phyloP scores from a whole-genome alignment of 2,113 vertebrate genomes.

The Regulus satrapa region DNA sequence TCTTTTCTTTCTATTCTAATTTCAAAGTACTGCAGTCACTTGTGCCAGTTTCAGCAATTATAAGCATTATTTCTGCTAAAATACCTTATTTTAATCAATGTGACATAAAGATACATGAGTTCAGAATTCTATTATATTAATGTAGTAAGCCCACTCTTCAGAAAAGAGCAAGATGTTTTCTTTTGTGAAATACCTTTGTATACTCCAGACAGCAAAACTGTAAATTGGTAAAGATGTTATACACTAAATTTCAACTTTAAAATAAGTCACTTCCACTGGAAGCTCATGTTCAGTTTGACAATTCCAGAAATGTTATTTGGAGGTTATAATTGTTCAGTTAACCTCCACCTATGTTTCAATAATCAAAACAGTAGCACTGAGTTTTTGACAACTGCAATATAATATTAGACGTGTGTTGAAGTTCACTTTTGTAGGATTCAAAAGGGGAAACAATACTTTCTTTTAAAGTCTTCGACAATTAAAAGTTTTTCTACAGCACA shows the following conservation, averaged over 20 bases:
- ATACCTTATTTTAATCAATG: background rate
- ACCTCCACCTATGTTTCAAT: conserved; percentile 82
- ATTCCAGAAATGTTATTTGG: conserved; percentile 83
- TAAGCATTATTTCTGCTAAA: conserved; percentile 5
- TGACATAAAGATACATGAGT: background rate
- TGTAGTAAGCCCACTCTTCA: conserved; percentile 65
- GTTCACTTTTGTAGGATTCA: conserved; percentile 42
- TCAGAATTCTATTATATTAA: background rate
- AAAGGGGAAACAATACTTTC: conserved; percentile 47
- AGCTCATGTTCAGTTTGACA: conserved; percentile 78
- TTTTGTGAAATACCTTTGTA: conserved; percentile 70
- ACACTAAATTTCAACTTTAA: conserved; percentile 69
- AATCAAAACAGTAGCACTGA: conserved; percentile 81
- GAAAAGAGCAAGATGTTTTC: conserved; percentile 69
- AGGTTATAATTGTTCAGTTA: conserved; percentile 91
- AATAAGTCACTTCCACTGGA: conserved; percentile 76
- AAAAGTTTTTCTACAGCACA: conserved; percentile 37
- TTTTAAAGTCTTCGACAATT: conserved; percentile 63
- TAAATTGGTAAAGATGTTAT: conserved; percentile 45
- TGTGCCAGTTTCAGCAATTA: background rate
- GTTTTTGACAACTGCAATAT: conserved; percentile 84
- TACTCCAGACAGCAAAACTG: conserved; percentile 75
- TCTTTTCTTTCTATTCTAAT: background rate
- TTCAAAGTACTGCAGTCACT: background rate
- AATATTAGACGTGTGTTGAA: conserved; percentile 71